Evolutionary conservation across 2,888 invertebrate species (phyloP).

Genomic region (Ariolimax columbianus): DNA sequence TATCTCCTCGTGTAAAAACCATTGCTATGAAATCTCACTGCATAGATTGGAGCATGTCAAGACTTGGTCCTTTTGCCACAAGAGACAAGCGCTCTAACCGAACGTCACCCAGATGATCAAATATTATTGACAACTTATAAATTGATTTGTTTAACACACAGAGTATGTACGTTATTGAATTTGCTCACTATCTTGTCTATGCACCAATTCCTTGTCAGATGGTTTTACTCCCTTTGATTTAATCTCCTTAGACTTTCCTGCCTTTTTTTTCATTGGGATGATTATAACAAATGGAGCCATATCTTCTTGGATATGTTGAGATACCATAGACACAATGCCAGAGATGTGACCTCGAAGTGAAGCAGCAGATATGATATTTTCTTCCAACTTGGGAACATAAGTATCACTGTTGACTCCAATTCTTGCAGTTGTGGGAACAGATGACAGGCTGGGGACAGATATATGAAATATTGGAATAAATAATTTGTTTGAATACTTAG

Average conservation of each 20-base stretch:
- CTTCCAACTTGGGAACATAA: constrained; percentile 24
- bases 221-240: background rate
- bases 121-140: no score
- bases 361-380: background rate
- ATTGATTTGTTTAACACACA: no score
- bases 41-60: no score
- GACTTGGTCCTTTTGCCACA: no score
- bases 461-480: no score
- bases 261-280: constrained; percentile 45
- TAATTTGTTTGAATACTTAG: no score
- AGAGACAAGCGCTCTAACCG: no score
- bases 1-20: no score
- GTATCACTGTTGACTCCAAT: constrained; percentile 42
- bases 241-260: background rate
- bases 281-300: constrained; percentile 51
- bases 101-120: no score
- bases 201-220: background rate
- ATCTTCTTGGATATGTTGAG: constrained; percentile 27
- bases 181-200: background rate
- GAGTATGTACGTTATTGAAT: background rate
- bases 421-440: background rate
- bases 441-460: background rate
- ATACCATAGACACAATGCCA: constrained; percentile 14
- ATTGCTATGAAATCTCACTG: no score
- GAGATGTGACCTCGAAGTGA: background rate